Conservation (phyloP, 2,888 invertebrate species). For the Osmoderma eremita region DNA sequence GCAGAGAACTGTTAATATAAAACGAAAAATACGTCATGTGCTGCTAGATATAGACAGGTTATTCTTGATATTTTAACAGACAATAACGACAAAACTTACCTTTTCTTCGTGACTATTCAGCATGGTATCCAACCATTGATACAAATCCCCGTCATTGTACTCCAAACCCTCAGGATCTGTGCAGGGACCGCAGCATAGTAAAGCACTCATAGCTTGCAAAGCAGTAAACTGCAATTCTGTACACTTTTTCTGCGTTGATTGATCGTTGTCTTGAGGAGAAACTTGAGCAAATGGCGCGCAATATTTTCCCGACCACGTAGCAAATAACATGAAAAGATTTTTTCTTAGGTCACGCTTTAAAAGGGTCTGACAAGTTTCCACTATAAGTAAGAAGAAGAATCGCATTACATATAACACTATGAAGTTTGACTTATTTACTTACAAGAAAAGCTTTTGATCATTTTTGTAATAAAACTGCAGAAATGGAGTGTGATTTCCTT, state of each 20-base stretch:
- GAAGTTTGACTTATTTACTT: constrained; percentile 63
- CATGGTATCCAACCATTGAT: constrained; percentile 93
- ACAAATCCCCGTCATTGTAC: constrained; percentile 90
- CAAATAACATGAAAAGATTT: constrained; percentile 90
- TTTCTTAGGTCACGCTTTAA: constrained; percentile 87
- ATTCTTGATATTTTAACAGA: no score
- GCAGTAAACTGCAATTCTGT: constrained; percentile 66
- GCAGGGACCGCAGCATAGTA: constrained; percentile 95
- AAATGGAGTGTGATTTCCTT: constrained; percentile 93
- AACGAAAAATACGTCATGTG: no score
- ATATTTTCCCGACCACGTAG: constrained; percentile 93
- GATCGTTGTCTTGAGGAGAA: constrained; percentile 47
- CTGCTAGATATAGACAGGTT: no score
- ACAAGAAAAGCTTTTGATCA: constrained; percentile 94
- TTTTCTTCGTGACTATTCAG: constrained; percentile 88
- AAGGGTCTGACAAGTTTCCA: constrained; percentile 86
- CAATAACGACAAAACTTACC: constrained; percentile 64
- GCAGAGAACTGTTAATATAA: no score
- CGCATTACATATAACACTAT: no score
- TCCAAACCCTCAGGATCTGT: constrained; percentile 86
- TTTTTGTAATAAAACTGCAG: constrained; percentile 91
- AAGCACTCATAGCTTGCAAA: constrained; percentile 91
- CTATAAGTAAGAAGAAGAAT: constrained; percentile 69
- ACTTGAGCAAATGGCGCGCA: constrained; percentile 71
- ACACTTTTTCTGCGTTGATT: constrained; percentile 57